phyloP scores from a whole-genome alignment of 2,113 vertebrate species.

The Aleadryas rufinucha region DNA sequence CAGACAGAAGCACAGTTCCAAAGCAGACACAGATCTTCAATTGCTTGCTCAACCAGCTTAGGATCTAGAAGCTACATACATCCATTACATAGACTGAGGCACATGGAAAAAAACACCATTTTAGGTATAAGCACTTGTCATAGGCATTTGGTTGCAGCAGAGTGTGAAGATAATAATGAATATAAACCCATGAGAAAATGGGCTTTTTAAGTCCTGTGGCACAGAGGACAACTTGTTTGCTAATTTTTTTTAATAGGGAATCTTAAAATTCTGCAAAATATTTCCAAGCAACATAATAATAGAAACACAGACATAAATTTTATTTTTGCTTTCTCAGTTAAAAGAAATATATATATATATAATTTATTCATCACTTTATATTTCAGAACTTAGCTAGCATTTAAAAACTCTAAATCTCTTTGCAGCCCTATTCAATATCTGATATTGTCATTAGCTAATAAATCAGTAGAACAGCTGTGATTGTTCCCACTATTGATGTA shows the following conservation, averaged over 20 bases:
- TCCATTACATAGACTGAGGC: background rate
- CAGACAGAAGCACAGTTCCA: background rate
- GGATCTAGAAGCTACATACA: background rate
- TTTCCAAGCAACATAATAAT: background rate
- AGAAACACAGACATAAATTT: background rate
- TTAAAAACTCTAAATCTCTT: background rate
- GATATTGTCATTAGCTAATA: background rate
- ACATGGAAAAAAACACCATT: accelerated
- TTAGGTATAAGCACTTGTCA: background rate
- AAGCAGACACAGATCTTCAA: background rate
- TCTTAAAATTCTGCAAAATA: background rate
- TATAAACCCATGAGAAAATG: background rate
- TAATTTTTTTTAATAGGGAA: background rate
- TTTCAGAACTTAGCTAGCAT: background rate
- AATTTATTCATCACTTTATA: background rate
- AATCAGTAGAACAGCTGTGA: background rate
- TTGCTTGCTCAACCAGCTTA: background rate
- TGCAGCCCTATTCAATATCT: background rate
- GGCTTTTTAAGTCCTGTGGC: background rate
- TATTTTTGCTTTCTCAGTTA: background rate
- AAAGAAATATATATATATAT: background rate
- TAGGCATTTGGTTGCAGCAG: background rate
- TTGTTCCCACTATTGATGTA: background rate
- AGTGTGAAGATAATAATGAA: background rate
- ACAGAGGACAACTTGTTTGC: background rate